These are phyloP conservation scores for Parelbella ahira DNA, from an alignment of 2,888 invertebrate species.

Conservation along the genomic window DNA sequence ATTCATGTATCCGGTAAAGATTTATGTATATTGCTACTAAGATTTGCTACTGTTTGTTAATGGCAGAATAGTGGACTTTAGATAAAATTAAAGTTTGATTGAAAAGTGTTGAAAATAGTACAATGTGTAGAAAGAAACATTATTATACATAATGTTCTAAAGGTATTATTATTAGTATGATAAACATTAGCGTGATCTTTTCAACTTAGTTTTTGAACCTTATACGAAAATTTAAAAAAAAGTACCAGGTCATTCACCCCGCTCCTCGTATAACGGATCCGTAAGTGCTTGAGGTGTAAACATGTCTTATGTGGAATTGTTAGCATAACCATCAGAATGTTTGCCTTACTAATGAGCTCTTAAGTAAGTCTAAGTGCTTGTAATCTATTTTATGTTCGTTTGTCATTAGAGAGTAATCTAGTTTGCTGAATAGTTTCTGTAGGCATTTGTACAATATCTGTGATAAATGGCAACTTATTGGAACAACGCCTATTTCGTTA, in stretches of 20 bases:
- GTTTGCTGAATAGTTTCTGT: conserved; percentile 19
- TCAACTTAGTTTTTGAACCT: not conserved
- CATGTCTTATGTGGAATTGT: conserved; percentile 32
- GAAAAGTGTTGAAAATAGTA: too few relatives aligned
- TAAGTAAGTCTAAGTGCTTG: conserved; percentile 34
- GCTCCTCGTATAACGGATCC: conserved; percentile 40
- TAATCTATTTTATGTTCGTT: conserved; percentile 36
- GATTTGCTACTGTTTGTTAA: too few relatives aligned
- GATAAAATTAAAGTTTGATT: too few relatives aligned
- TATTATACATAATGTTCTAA: too few relatives aligned
- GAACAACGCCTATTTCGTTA: too few relatives aligned
- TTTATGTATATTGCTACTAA: too few relatives aligned
- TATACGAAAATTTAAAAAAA: not conserved
- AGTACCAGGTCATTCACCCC: conserved; percentile 16
- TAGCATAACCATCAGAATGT: conserved; percentile 35
- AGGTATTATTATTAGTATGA: too few relatives aligned
- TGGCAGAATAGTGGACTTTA: too few relatives aligned
- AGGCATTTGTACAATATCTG: not conserved
- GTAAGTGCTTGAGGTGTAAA: conserved; percentile 42
- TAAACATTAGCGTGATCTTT: too few relatives aligned
- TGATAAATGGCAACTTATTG: too few relatives aligned
- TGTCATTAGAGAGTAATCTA: conserved; percentile 37
- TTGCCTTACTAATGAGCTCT: conserved; percentile 47
- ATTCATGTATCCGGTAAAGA: too few relatives aligned
- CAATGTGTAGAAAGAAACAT: too few relatives aligned